Base-by-base conservation (phyloP, 2,797 vertebrate species). In the Chloroceryle inda region DNA sequence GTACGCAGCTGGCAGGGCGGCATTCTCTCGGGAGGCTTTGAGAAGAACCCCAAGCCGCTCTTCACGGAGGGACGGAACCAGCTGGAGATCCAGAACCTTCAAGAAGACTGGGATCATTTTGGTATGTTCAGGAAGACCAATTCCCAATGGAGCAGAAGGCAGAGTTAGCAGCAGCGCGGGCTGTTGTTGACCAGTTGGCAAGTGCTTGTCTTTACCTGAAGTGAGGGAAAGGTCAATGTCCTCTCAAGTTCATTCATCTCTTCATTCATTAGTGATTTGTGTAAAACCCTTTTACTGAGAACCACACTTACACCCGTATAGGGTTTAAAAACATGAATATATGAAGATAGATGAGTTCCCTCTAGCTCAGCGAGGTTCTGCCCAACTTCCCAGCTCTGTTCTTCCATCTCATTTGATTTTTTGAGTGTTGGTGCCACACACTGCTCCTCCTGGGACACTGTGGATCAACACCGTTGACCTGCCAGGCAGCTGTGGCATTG, bases 71-170 rank as follows among this genome's bases (percentile, higher is more conserved):
- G 99, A 22, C 98, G 99, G 90, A 99, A 99, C 96, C 99, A 99
- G 97, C 98, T 99, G 97, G 99, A 99, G 97, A 99, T 99, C 91
- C 99, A 99, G 86, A 99, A 98, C 97, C 98, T 99, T 97, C 99
- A 99, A 82, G 99, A 99, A 94, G 99, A 99, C 94, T 99, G 99
- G 99, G 99, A 99, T 98, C 99, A 99, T 95, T 99, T 99, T 75
- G 99, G 99, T 99, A 98, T 78, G 97, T 91, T 33, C 10, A 37
- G 20, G 27, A 37, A 53, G n/a, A 42, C 52, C 26, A 31, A 29
- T 52, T 62, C 37, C 55, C 21, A 11, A 47, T 35, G 35, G 35
- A 35, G 26, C 26, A 74, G 74, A 53, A 81, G 27, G 77, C 58
- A n/a, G 58, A 58, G 23, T 37, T 66, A n/a, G 6, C 0, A 2